Evolutionary conservation across 2,797 vertebrate species (phyloP).

Genomic region (Leptoclinus maculatus): DNA sequence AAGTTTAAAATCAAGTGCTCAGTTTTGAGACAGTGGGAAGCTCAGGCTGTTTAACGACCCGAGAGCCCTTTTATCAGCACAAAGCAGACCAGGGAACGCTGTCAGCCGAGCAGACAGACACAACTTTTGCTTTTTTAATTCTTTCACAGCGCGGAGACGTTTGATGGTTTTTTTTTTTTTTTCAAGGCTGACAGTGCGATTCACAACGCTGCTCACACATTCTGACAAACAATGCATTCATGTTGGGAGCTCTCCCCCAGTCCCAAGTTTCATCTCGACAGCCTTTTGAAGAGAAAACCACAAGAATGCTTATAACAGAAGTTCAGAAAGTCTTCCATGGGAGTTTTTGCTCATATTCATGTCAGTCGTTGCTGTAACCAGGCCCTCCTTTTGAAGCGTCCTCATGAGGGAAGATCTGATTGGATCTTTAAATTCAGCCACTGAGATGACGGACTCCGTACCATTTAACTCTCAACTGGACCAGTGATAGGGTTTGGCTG

Average conservation of each 20-base stretch:
- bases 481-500: neutral
- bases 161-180: constrained; percentile 6
- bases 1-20: constrained; percentile 24
- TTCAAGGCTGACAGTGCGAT: constrained; percentile 39
- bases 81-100: constrained; percentile 41
- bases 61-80: constrained; percentile 52
- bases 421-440: neutral
- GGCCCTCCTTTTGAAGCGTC: neutral
- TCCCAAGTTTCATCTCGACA: constrained; percentile 1
- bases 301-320: constrained; percentile 8
- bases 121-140: constrained; percentile 49
- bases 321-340: neutral
- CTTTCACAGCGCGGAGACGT: constrained; percentile 27
- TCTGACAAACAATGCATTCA: constrained; percentile 38
- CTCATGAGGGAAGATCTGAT: neutral
- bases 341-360: neutral
- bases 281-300: constrained; percentile 11
- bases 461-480: neutral
- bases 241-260: neutral
- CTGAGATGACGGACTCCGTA: neutral
- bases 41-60: constrained; percentile 30
- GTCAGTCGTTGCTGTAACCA: neutral
- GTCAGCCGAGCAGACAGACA: constrained; percentile 34
- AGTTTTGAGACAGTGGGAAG: constrained; percentile 22
- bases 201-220: constrained; percentile 30